Evolutionary conservation across 2,113 vertebrate genomes (phyloP).

Genomic region (Ochotona curzoniae): DNA sequence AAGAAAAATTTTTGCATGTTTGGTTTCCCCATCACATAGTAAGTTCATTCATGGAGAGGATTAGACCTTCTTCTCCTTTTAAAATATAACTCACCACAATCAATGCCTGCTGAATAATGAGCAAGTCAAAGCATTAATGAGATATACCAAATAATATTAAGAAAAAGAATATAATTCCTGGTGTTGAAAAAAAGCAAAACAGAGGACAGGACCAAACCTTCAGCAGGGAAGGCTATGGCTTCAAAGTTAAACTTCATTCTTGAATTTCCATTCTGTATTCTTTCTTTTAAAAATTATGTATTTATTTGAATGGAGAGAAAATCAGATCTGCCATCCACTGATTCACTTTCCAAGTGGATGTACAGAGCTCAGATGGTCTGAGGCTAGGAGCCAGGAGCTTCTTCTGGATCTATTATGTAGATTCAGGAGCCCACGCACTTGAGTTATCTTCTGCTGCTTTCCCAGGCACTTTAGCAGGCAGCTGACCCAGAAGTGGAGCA

Average conservation of each 20-base stretch:
- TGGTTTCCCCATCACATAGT: neutral
- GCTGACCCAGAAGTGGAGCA: no score
- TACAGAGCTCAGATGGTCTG: no score
- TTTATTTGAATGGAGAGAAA: no score
- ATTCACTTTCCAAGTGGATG: no score
- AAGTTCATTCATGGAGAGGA: neutral
- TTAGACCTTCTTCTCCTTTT: neutral
- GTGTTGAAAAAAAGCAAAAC: neutral
- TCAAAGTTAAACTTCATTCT: neutral
- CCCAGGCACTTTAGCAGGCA: no score
- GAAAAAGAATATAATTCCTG: neutral
- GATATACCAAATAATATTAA: neutral
- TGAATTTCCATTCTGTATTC: neutral
- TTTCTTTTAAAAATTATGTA: no score
- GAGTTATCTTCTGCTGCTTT: no score
- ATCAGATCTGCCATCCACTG: no score
- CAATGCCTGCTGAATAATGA: neutral
- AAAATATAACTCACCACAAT: constrained; percentile 1
- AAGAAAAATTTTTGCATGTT: neutral
- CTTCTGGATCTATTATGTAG: no score
- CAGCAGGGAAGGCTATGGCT: neutral
- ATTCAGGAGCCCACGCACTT: no score
- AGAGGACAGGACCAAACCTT: neutral
- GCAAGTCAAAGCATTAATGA: neutral
- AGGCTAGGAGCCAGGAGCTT: no score